A percentile compares a stretch with the other conserved stretches of the same genome.
These are phyloP conservation scores for Pangasius mekongensis DNA, from an alignment of 2,797 vertebrate genomes.

Conservation along the genomic window DNA sequence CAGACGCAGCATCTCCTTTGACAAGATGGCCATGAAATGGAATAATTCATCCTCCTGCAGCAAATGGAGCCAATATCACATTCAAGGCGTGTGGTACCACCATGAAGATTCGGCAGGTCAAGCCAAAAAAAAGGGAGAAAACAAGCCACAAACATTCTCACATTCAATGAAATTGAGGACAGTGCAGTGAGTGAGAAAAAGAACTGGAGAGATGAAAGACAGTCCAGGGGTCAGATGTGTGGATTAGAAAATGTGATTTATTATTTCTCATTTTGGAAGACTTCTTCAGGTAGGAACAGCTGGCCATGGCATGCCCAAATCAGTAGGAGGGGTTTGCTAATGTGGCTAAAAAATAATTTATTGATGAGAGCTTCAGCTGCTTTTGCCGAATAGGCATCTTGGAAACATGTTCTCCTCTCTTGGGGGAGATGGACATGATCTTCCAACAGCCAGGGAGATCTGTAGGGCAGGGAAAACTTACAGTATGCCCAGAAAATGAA, in stretches of 20 bases:
- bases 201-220: not conserved
- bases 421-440: constrained; percentile 26
- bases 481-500: constrained; percentile 35
- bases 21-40: constrained; percentile 58
- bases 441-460: constrained; percentile 32
- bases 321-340: constrained; percentile 50
- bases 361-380: constrained; percentile 46
- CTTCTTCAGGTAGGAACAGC: constrained; percentile 53
- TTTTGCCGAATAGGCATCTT: constrained; percentile 49
- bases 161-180: not conserved
- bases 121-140: not conserved
- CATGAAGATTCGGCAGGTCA: not conserved
- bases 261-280: constrained; percentile 41
- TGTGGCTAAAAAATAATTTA: constrained; percentile 51
- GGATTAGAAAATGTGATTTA: constrained; percentile 38
- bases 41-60: constrained; percentile 62
- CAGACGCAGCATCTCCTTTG: constrained; percentile 57
- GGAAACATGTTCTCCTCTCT: constrained; percentile 37
- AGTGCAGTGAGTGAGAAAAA: not conserved
- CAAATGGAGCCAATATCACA: constrained; percentile 32
- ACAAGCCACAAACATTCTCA: not conserved
- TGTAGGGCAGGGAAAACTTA: constrained; percentile 20
- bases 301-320: constrained; percentile 46
- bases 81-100: constrained; percentile 33
- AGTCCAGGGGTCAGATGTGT: constrained; percentile 8